Conservation (phyloP, 2,888 invertebrate genomes). For the Miltochrista miniata region DNA sequence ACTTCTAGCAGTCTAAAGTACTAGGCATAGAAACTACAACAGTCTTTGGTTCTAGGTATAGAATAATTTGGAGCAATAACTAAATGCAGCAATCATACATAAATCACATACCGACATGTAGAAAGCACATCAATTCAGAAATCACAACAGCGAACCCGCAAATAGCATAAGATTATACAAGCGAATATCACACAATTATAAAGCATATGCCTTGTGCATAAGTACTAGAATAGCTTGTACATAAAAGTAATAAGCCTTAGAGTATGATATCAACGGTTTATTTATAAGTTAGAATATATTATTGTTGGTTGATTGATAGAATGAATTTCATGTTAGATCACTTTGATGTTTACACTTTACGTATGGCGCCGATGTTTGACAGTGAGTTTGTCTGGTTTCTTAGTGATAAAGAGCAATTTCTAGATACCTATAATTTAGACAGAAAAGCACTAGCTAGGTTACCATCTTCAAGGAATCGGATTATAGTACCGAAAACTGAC, state of each 20-base stretch:
- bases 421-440: not conserved
- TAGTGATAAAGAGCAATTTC: not conserved
- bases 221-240: not conserved
- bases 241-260: not conserved
- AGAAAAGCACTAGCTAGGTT: no score
- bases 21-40: no score
- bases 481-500: no score
- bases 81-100: not conserved
- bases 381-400: not conserved
- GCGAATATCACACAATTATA: not conserved
- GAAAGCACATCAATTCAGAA: slow-evolving; percentile 1
- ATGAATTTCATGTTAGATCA: not conserved
- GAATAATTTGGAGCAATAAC: not conserved
- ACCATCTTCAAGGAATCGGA: no score
- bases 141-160: slow-evolving; percentile 1
- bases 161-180: slow-evolving; percentile 2
- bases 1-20: no score
- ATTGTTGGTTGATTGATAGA: slow-evolving; percentile 8
- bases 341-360: not conserved
- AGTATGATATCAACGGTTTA: not conserved
- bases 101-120: not conserved
- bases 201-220: not conserved
- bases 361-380: not conserved
- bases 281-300: not conserved
- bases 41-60: not conserved